Conservation (phyloP, 2,888 invertebrate genomes). For the Candidula unifasciata region DNA sequence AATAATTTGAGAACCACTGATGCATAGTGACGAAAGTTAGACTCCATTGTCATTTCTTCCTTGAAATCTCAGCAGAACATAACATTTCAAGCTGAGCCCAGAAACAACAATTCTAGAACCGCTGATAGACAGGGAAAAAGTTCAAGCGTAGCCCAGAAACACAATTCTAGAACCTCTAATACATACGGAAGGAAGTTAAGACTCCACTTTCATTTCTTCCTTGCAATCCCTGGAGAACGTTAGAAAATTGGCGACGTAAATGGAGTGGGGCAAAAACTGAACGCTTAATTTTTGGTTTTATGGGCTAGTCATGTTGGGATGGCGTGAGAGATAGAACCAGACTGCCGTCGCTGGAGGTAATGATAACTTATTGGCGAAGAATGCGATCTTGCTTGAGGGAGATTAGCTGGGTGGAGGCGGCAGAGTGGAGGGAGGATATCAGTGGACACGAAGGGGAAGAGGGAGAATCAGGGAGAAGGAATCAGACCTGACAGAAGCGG, state of each 20-base stretch:
- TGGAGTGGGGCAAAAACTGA: conserved; percentile 21
- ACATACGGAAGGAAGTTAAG: not conserved
- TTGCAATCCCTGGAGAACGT: not conserved
- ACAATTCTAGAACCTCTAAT: no score
- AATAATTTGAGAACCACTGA: no score
- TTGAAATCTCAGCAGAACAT: no score
- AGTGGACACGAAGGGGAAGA: not conserved
- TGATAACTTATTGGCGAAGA: conserved; percentile 16
- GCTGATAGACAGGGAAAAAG: no score
- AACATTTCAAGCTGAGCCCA: no score
- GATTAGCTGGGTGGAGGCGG: not conserved
- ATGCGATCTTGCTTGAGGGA: not conserved
- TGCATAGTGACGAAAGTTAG: no score
- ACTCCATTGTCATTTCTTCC: no score
- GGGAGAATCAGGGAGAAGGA: not conserved
- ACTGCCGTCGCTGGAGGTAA: not conserved
- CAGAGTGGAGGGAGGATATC: not conserved
- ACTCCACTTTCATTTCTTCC: not conserved
- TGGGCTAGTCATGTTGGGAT: conserved; percentile 4
- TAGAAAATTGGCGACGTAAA: conserved; percentile 1
- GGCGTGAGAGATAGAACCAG: conserved; percentile 28
- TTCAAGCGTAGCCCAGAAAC: no score
- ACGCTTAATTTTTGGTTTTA: conserved; percentile 31
- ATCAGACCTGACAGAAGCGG: not conserved
- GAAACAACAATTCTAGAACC: no score